Base-by-base conservation (phyloP, 2,113 vertebrate species). In the Tricholaema leucomelas region DNA sequence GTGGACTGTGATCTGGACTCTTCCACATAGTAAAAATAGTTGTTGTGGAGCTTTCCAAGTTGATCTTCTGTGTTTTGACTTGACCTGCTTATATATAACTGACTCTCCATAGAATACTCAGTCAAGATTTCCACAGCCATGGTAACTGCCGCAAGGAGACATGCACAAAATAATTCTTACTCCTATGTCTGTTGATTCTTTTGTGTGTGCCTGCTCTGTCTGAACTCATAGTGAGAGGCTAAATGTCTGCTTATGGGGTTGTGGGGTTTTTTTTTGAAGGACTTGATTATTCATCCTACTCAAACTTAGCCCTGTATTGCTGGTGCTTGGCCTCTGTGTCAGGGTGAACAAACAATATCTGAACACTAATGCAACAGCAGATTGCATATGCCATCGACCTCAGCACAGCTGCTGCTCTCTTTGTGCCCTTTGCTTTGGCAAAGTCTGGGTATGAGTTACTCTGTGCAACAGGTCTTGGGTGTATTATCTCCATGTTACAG, bases 41-140 rank as follows among this genome's bases (percentile, higher is more conserved):
- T 91, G 56, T 89, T 0, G 0, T 44, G 76, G 81, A 76, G 63
- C 84, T 93, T 81, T 87, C 67, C 1, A 6, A 72, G 64, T 87
- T 87, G 85, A 63, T 59, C 71, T 92, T 83, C 90, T 85, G 76
- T 92, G 74, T 92, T 94, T 93, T 90, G 61, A 30, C 89, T 76
- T 90, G 92, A 87, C 89, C 61, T 87, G 59, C 84, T 80, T 96
- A 94, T 93, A 94, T 96, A 93, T 94, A 95, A 89, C 92, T 93
- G 91, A n/a, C 72, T 93, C 56, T 82, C n/a, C 60, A n/a, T 60
- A 66, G 86, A 87, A 78, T 93, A 86, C 95, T 87, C 54, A n/a
- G 94, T 93, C 83, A 81, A n/a, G 90, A 80, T 94, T 91, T 91
- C 85, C 70, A 87, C 85, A 90, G 88, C 93, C 81, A 73, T 88